Evolutionary conservation across 37 sponge, comb jelly and placozoan genomes (phyloP).

Genomic region (Ephydatia muelleri): DNA sequence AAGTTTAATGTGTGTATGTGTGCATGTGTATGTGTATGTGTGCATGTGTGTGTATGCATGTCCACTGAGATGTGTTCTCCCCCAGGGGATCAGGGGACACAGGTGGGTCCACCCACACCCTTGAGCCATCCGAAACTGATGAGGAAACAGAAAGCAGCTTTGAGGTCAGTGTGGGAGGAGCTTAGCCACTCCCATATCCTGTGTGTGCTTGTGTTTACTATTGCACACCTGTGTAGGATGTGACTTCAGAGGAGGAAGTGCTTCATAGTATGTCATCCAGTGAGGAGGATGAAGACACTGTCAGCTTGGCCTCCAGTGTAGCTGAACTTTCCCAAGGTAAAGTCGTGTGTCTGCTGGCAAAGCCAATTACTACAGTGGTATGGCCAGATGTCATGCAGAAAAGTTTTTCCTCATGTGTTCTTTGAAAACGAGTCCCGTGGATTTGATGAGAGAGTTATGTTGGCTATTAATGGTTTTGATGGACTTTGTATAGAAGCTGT

Average conservation of each 20-base stretch:
- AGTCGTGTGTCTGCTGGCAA: neutral
- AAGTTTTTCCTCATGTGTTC: too few relatives aligned
- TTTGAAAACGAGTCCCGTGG: too few relatives aligned
- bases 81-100: neutral
- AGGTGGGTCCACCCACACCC: neutral
- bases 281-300: conserved; percentile 51
- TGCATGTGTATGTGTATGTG: neutral
- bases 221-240: conserved; percentile 19
- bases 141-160: conserved; percentile 7
- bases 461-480: too few relatives aligned
- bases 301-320: conserved; percentile 54
- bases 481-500: too few relatives aligned
- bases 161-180: conserved; percentile 6
- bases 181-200: neutral
- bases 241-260: conserved; percentile 21
- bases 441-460: too few relatives aligned
- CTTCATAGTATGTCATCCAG: conserved; percentile 37
- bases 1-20: neutral
- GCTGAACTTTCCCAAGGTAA: conserved; percentile 51
- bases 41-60: neutral
- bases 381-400: neutral
- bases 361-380: neutral
- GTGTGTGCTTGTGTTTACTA: neutral
- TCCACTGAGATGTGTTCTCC: neutral
- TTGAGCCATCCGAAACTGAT: conserved; percentile 4